Base-by-base conservation (phyloP, 2,797 vertebrate species). In the Heliangelus exortis region DNA sequence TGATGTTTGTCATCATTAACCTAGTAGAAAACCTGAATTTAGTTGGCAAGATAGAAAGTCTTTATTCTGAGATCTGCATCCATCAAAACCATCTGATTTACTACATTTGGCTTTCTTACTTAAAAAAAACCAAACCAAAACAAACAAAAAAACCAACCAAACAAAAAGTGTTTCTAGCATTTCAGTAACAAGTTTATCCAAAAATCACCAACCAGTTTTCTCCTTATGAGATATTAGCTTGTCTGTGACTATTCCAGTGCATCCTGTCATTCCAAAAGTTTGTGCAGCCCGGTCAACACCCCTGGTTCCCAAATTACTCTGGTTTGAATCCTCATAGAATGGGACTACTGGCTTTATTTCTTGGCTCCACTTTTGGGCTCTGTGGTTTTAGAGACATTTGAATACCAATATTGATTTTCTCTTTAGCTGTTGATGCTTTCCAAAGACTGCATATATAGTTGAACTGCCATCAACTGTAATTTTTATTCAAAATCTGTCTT, bases 401-500 rank as follows among this genome's bases (percentile, higher is more conserved):
- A 95, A 71, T 81, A 88, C 43, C 54, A 53, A 83, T 71, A 82
- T 69, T 92, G 73, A 22, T 54, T 93, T 96, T 93, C 53, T 71
- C 8, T 84, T 90, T 61, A 61, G 50, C 63, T 77, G 55, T 53
- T 87, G 67, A 57, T 90, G 47, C 55, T 91, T 77, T 91, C 53
- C 71, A 84, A 92, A 84, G 55, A 69, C n/a, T 59, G 16, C 12
- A 48, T 65, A 36, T 68, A 77, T 54, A 76, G 55, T 81, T 69
- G 69, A 67, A 53, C 22, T 90, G 55, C 41, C 69, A 67, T 78
- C 81, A 88, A 90, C 88, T 36, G 11, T 48, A 89, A 54, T 80
- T 67, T 57, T 90, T 90, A 94, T 91, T 93, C 36, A 91, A 91
- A 89, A 85, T 61, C 77, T 95, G 67, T 39, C 85, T 86, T 90